Evolutionary conservation across 2,888 invertebrate species (phyloP).

Genomic region (Sabellastarte sp.): DNA sequence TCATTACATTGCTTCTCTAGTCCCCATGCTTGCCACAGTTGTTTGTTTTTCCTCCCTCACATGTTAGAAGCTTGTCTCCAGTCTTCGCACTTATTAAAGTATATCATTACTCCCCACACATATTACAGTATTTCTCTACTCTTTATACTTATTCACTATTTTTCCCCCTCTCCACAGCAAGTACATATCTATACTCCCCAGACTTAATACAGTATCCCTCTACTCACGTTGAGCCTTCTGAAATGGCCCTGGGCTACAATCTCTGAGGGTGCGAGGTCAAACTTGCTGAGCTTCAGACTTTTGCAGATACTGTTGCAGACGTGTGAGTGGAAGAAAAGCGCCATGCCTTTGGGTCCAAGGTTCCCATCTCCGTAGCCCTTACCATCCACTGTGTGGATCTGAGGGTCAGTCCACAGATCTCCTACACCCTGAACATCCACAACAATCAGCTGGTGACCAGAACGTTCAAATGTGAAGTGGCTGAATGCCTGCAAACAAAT

Average conservation of each 20-base stretch:
- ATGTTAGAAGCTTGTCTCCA: too few species aligned
- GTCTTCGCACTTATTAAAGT: too few species aligned
- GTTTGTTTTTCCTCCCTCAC: too few species aligned
- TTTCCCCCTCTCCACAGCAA: too few species aligned
- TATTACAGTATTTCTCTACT: too few species aligned
- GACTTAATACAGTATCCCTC: too few species aligned
- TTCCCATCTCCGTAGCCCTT: slow-evolving; percentile 65
- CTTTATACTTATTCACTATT: too few species aligned
- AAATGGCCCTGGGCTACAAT: background rate
- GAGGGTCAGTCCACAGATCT: slow-evolving; percentile 66
- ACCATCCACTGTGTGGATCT: slow-evolving; percentile 64
- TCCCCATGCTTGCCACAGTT: too few species aligned
- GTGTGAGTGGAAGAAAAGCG: slow-evolving; percentile 66
- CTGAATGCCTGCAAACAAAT: slow-evolving; percentile 61
- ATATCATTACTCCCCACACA: too few species aligned
- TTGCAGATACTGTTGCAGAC: slow-evolving; percentile 64
- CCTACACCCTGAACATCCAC: slow-evolving; percentile 67
- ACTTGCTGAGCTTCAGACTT: slow-evolving; percentile 61
- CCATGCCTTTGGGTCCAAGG: slow-evolving; percentile 65
- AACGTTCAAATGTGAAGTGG: slow-evolving; percentile 66
- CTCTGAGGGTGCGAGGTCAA: slow-evolving; percentile 62
- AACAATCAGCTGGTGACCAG: slow-evolving; percentile 65
- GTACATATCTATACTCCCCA: too few species aligned
- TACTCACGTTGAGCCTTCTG: background rate
- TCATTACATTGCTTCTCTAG: too few species aligned